Base-by-base conservation (phyloP, 2,888 invertebrate genomes). In the Parthenolecanium corni region DNA sequence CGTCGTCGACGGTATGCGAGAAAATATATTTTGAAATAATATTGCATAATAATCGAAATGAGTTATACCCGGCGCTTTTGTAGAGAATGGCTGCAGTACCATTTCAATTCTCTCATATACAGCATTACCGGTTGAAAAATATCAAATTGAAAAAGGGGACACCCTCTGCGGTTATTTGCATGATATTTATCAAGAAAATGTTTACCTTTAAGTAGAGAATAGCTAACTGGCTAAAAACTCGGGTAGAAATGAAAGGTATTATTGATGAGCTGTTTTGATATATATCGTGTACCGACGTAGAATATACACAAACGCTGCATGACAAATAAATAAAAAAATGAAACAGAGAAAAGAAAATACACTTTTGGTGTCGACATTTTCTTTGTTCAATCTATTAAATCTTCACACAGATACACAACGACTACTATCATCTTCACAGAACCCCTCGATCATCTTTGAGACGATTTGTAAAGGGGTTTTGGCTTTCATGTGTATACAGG, bases 191-290 rank as follows among this genome's bases (percentile, higher is more conserved):
- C 58, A 58, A 58, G 58, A 58, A 58, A 58, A 49, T 58, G 58
- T 58, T 58, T 58, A 58, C 58, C 47, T 49, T n/a, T 47, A 46
- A 21, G 58, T 47, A 58, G 56, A 58, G 58, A 58, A 58, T 47
- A 58, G 49, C 23, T 14, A 58, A 31, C 47, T 47, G 49, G 47
- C 23, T 58, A 58, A 58, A 31, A 49, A 58, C 47, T 49, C 36
- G 36, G 20, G 58, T 38, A 49, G 47, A 31, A 49, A 58, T 49
- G 49, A 49, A 58, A 58, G 58, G 49, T 58, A 63, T 63, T 63
- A 63, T 53, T 63, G 63, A 63, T 63, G 63, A 63, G 63, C 25
- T 63, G 53, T 63, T 63, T 63, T 63, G 63, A 63, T 63, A 63
- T 49, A 38, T 58, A 46, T 2, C 20, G 46, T 5, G n/a, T n/a